Base-by-base conservation (phyloP, 2,797 vertebrate species). In the Lepilemur septentrionalis region DNA sequence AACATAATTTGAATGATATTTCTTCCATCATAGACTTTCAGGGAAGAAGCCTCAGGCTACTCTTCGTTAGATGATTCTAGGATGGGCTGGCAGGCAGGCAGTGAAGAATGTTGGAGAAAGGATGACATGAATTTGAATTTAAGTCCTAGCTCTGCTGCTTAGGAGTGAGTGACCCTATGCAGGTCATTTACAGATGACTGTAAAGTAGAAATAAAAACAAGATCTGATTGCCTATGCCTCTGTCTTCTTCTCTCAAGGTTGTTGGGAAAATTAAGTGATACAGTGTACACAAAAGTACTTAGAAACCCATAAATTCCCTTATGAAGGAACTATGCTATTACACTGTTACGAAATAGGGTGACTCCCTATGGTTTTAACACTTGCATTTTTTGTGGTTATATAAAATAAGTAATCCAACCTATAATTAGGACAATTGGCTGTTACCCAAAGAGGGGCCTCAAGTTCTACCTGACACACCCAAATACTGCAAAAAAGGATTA, bases 371-470 rank as follows among this genome's bases (percentile, higher is more conserved):
- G 55, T 93, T 94, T 95, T 92, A 96, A 78, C 78, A 65, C 46
- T 84, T 93, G 70, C 7, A 18, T 79, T 81, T 82, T 93, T 80
- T 86, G 63, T 93, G 81, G 48, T 88, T 94, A 72, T 94, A 59
- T 94, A 91, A 94, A 92, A 91, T 81, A 88, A 90, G 57, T 78
- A 92, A 52, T 91, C 73, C 82, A 95, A 76, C 48, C 35, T 97
- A 13, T 92, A 93, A 88, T 98, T 95, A 96, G 69, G 61, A 91
- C 72, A 95, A 10, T 84, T 96, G 89, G 50, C 87, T 92, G 0
- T 61, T 92, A 85, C 84, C 30, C 72, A 96, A 41, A 88, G 30
- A 82, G 76, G 46, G 55, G 10, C 69, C 72, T 85, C 57, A 41
- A 2, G 11, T 76, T 92, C 67, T 38, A 80, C 57, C 61, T 96